Base-by-base conservation (phyloP, 1,140 invertebrate species). In the Heliconius melpomene region DNA sequence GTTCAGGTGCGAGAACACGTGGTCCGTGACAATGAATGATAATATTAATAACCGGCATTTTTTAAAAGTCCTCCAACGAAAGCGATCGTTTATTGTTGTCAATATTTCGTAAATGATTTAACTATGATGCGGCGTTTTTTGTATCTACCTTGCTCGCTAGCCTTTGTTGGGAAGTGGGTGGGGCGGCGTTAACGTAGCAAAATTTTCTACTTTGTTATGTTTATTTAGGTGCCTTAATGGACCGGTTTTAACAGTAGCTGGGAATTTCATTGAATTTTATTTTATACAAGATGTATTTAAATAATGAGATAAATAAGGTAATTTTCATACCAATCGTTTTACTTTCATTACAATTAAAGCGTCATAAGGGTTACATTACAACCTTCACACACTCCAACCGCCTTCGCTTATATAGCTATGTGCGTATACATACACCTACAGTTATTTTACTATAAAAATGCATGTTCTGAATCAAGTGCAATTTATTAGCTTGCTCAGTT, bases 1-100 rank as follows among this genome's bases (percentile, higher is more conserved):
- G 88, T 88, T 93, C 93, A 94, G 92, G 92, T 93, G 90, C 88
- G 88, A 86, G 88, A 91, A 91, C 93, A 93, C 93, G 91, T 92
- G 93, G 90, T 91, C 76, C 87, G 82, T 84, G 85, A 93, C 91
- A 93, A 93, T 91, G 90, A 93, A 91, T 90, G 88, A 87, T 91
- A 94, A 91, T 92, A 94, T 93, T 93, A 94, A 94, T 94, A 94
- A 93, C 90, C 86, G 90, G 87, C 89, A 93, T 93, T 94, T 93
- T 94, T 94, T 93, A 94, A 66, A 93, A 93, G 89, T 92, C 91
- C 88, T 88, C 60, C 85, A 82, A 79, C 85, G 83, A 83, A 82
- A 86, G 87, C 88, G 86, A 89, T 91, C 87, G 86, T 87, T 93
- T 92, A 93, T 93, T 93, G 93, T 93, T 93, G 91, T 92, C 93